These are phyloP conservation scores for Climacteris rufus DNA, from an alignment of 2,113 vertebrate species.

Conservation along the genomic window DNA sequence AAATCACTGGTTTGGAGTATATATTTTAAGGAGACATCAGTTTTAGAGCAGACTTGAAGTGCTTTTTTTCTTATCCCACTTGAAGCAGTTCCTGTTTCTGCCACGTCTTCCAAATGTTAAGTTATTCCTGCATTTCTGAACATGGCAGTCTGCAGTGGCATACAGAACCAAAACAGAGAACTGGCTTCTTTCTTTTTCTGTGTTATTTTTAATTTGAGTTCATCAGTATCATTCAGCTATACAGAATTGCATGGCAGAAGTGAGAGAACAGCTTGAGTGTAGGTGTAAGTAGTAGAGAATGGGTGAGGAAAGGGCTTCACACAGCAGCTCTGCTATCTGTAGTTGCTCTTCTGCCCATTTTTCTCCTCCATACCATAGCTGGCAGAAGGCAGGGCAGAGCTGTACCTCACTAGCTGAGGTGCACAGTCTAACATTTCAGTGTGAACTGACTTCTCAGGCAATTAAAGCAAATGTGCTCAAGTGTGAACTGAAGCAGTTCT, in stretches of 20 bases:
- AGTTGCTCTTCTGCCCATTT: not conserved
- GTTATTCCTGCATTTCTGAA: not conserved
- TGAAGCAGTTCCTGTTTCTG: not conserved
- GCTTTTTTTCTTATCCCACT: not conserved
- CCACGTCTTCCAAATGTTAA: not conserved
- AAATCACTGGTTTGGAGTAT: not conserved
- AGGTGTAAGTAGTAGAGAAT: not conserved
- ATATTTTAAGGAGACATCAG: not conserved
- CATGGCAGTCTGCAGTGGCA: not conserved
- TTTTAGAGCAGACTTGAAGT: not conserved
- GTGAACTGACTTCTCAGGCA: not conserved
- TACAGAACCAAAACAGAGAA: not conserved
- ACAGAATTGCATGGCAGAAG: not conserved
- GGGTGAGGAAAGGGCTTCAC: not conserved
- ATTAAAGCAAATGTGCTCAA: not conserved
- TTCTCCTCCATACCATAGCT: not conserved
- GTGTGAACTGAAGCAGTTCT: not conserved
- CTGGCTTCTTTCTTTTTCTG: not conserved
- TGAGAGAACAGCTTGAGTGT: not conserved
- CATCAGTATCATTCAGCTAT: not conserved
- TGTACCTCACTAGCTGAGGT: not conserved
- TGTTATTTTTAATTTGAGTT: not conserved
- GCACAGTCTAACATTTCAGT: not conserved
- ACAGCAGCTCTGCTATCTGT: not conserved
- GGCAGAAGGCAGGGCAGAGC: not conserved